phyloP scores from a whole-genome alignment of 92 coral and sea anemone genomes.

The Palythoa grandiflora region DNA sequence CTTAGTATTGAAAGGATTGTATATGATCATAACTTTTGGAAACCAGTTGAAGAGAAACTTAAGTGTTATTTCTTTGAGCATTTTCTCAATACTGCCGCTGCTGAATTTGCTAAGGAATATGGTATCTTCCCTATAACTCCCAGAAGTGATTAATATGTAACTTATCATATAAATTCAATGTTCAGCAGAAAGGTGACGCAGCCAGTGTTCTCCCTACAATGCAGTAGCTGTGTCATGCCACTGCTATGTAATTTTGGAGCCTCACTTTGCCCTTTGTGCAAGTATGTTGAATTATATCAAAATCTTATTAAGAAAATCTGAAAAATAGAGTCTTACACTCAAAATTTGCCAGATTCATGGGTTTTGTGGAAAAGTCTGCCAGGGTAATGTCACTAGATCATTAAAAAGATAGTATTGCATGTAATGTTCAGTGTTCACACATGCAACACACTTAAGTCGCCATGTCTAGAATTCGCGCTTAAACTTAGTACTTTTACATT shows the following conservation, averaged over 20 bases:
- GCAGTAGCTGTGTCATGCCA: not conserved
- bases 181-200: slow-evolving; percentile 9
- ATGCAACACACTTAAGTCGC: too few relatives aligned
- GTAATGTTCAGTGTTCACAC: too few relatives aligned
- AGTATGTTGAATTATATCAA: slow-evolving; percentile 1
- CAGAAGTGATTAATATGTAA: not conserved
- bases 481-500: too few relatives aligned
- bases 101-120: slow-evolving; percentile 26
- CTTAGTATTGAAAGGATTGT: slow-evolving; percentile 40
- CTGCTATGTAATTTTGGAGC: slow-evolving; percentile 11
- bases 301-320: not conserved
- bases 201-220: not conserved
- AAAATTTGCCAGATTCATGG: slow-evolving; percentile 6
- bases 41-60: not conserved
- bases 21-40: slow-evolving; percentile 21
- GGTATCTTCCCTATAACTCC: slow-evolving; percentile 2
- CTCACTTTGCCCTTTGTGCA: not conserved
- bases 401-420: not conserved
- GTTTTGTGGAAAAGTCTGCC: slow-evolving; percentile 1
- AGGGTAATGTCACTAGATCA: slow-evolving; percentile 1
- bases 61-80: slow-evolving; percentile 7
- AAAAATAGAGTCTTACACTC: not conserved
- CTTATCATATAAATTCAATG: not conserved
- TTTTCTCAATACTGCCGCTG: not conserved
- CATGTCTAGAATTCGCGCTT: too few relatives aligned